A percentile compares a stretch with the other conserved stretches of the same genome.
These are phyloP conservation scores for Prionace glauca DNA, from an alignment of 2,797 vertebrate genomes.

Conservation along the genomic window DNA sequence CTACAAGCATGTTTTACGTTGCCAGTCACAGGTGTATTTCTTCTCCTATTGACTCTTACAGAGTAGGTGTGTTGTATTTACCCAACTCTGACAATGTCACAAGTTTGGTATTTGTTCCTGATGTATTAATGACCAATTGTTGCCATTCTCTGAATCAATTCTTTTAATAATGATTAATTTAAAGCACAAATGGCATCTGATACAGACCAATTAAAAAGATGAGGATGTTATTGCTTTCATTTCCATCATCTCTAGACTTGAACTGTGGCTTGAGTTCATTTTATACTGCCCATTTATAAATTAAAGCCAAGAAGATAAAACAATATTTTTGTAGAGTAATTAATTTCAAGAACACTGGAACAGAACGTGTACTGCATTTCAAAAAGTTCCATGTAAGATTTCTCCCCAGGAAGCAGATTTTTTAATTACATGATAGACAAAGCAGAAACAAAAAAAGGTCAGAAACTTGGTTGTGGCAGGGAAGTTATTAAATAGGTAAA, in stretches of 20 bases:
- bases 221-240: not conserved
- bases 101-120: not conserved
- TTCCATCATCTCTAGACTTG: not conserved
- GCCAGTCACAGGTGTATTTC: not conserved
- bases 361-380: not conserved
- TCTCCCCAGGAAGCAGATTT: too few relatives aligned
- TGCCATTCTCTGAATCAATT: not conserved
- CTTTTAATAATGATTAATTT: slow-evolving; percentile 7
- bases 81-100: not conserved
- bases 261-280: not conserved
- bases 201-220: not conserved
- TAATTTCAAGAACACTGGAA: not conserved
- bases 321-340: too few relatives aligned
- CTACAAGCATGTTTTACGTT: not conserved
- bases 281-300: not conserved
- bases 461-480: too few relatives aligned
- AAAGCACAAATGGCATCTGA: not conserved
- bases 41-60: not conserved
- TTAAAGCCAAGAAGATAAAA: not conserved
- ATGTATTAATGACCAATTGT: not conserved
- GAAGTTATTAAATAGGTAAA: too few relatives aligned
- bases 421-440: too few relatives aligned
- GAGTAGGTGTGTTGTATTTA: not conserved
- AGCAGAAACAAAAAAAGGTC: too few relatives aligned
- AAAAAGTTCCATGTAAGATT: too few relatives aligned